Evolutionary conservation across 2,888 invertebrate species (phyloP), one percentile per base, ranked within the genome.

Genomic region (Brachypalpus laphriformis): DNA sequence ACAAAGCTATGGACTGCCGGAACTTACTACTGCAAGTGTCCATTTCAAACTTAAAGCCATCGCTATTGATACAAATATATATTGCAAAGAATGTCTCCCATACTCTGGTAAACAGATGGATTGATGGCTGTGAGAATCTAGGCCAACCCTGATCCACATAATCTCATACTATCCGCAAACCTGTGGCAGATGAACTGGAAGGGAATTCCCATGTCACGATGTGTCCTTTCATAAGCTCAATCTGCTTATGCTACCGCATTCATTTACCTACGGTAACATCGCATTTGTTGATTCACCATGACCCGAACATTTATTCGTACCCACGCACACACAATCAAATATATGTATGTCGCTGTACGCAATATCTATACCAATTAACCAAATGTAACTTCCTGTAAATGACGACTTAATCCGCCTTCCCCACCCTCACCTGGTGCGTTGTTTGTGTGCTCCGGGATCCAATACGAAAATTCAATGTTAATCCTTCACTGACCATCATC

Each of bases 361-460:
- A n/a, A n/a, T n/a, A n/a, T 56, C 76, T 76, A 77, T 56, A 70
- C 45, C 77, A 70, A 77, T 70, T 77, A 77, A 77, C 70, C 51
- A 70, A 77, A 77, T 70, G 70, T 77, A 77, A 70, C 77, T 61
- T 77, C 47, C 70, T 75, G 61, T 63, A 51, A 70, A 77, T 77
- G 77, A 77, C 61, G 70, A 63, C 70, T 70, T 63, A 70, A 70
- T 77, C 70, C 45, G 56, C 51, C 18, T 20, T n/a, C 31, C 22
- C 18, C 49, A 9, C 40, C 40, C n/a, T 3, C 40, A 2, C 14
- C 37, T 3, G 6, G 2, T 11, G 54, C n/a, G 49, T 56, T 66
- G 57, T 57, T 61, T 77, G 11, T 28, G 5, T 25, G 37, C 42
- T 45, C 14, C 47, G 18, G 28, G 37, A 16, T 61, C 22, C 61